Base-by-base conservation (phyloP, 2,797 vertebrate species). In the Oryzias sinensis region DNA sequence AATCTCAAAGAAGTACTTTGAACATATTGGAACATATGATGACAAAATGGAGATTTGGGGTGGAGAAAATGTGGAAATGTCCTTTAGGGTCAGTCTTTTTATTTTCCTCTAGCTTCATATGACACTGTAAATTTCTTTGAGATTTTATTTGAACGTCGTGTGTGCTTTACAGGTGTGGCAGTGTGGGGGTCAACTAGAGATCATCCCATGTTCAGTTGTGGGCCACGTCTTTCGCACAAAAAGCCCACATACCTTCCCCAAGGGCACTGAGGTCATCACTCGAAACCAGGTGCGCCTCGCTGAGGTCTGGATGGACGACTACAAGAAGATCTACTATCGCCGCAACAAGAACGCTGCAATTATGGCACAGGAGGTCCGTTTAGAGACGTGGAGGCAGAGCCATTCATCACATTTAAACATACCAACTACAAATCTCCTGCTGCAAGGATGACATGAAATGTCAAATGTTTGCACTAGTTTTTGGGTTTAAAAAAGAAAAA, bases 21-120 rank as follows among this genome's bases (percentile, higher is more conserved):
- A 98, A 68, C 91, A 95, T 88, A 96, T 98, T 1, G 97, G 97
- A 50, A 94, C 95, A 42, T 99, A 99, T 0, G 97, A 99, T 0
- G 94, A 97, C 65, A 92, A 98, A 90, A 98, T 99, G 97, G 97
- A 98, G 90, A 97, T 98, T 67, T 99, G 96, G 96, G 96, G 97
- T 3, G 96, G 97, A 0, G 97, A 99, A 87, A 99, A 98, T 20
- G 92, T 98, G 57, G 96, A 98, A 83, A 98, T 98, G 97, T 98
- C 96, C 5, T 97, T 99, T 84, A 93, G 97, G 94, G 97, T 99
- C 68, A 90, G 95, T 83, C n/a, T 63, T 20, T 25, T 24, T 18
- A 13, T 41, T 48, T 14, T 43, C 0, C 0, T 14, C 16, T 49
- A 37, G 33, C 33, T 37, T 9, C 33, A 37, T 3, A 37, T 37